Evolutionary conservation across 2,888 invertebrate genomes (phyloP).

Genomic region (Troilus luridus): DNA sequence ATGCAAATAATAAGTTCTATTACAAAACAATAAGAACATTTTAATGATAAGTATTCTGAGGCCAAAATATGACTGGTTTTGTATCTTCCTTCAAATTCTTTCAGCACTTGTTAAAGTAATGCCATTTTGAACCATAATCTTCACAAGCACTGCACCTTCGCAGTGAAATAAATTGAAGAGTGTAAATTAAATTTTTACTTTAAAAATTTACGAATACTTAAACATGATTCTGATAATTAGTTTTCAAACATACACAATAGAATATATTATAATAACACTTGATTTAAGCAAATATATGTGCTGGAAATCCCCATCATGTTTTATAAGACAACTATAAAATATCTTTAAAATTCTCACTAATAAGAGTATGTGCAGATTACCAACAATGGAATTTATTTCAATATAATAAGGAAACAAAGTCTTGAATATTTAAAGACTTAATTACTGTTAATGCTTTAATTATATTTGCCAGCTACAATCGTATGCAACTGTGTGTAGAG

Average conservation of each 20-base stretch:
- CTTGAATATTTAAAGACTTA: not conserved
- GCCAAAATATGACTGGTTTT: too few relatives aligned
- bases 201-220: too few relatives aligned
- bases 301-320: not conserved
- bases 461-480: not conserved
- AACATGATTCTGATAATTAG: not conserved
- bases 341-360: not conserved
- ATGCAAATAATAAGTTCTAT: too few relatives aligned
- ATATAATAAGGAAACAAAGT: not conserved
- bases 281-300: not conserved
- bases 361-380: constrained; percentile 12
- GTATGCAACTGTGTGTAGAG: too few relatives aligned
- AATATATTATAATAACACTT: not conserved
- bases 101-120: too few relatives aligned
- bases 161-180: too few relatives aligned
- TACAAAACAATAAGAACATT: too few relatives aligned
- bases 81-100: too few relatives aligned
- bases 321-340: not conserved
- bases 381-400: not conserved
- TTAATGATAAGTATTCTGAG: too few relatives aligned
- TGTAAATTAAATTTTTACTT: too few relatives aligned
- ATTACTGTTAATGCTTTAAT: not conserved
- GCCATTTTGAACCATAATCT: too few relatives aligned
- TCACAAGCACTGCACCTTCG: too few relatives aligned
- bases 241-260: not conserved